Percentiles rank a stretch among this genome's conserved stretches.
Evolutionary conservation across 1,140 invertebrate genomes (phyloP).

Genomic region (Conopomorpha cramerella): DNA sequence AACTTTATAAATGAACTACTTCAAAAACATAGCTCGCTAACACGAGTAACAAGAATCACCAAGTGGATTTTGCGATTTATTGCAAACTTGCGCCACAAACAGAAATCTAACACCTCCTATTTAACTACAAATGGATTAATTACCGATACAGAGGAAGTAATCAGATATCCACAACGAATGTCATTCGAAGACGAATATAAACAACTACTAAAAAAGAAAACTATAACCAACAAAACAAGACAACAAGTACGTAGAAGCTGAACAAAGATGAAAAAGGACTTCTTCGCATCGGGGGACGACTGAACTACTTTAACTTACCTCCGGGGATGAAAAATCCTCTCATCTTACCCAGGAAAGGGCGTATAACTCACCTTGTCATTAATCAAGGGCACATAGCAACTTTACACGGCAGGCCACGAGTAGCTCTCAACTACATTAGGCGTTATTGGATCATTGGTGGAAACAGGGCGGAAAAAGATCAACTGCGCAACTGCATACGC

Average conservation of each 20-base stretch:
- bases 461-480: neutral
- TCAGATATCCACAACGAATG: conserved; percentile 7
- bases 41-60: conserved; percentile 3
- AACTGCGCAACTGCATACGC: neutral
- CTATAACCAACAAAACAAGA: conserved; percentile 5
- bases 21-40: conserved; percentile 5
- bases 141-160: conserved; percentile 6
- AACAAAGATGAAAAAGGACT: conserved; percentile 27
- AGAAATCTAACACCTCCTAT: conserved; percentile 1
- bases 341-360: conserved; percentile 4
- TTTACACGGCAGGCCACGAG: conserved; percentile 7
- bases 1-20: conserved; percentile 5
- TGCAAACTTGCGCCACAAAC: neutral
- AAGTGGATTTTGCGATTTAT: conserved; percentile 8
- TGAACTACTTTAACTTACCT: conserved; percentile 13
- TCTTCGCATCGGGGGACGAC: conserved; percentile 31
- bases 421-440: conserved; percentile 6
- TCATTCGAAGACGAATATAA: conserved; percentile 5
- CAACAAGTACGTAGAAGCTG: conserved; percentile 15
- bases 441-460: neutral
- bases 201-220: neutral
- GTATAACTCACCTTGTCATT: conserved; percentile 7
- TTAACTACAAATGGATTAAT: conserved; percentile 5
- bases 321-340: conserved; percentile 7
- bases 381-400: conserved; percentile 7